Evolutionary conservation across 1,140 invertebrate genomes (phyloP).

Genomic region (Manduca sexta): DNA sequence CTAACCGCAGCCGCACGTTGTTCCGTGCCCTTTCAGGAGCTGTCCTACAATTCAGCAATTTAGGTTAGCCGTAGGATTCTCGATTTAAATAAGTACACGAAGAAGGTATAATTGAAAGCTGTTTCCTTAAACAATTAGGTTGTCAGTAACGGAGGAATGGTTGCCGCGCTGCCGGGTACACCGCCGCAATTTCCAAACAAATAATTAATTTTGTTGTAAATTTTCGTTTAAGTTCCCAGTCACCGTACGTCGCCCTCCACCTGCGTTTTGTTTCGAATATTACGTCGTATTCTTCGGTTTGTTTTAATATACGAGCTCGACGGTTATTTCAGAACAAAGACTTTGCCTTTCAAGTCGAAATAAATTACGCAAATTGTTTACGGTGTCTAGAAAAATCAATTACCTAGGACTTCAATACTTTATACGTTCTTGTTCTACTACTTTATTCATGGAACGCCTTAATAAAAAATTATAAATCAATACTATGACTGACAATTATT

Average conservation of each 20-base stretch:
- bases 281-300: too few relatives aligned
- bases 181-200: constrained; percentile 29
- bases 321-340: too few relatives aligned
- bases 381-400: too few relatives aligned
- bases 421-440: too few relatives aligned
- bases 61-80: constrained; percentile 16
- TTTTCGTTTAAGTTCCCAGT: constrained; percentile 19
- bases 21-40: constrained; percentile 22
- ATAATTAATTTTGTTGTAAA: constrained; percentile 41
- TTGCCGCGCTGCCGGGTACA: constrained; percentile 10
- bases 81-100: constrained; percentile 19
- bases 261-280: constrained; percentile 8
- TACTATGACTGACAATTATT: too few relatives aligned
- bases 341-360: too few relatives aligned
- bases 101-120: constrained; percentile 36
- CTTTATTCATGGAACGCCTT: too few relatives aligned
- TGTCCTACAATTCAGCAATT: constrained; percentile 17
- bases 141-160: constrained; percentile 22
- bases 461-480: too few relatives aligned
- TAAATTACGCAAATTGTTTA: too few relatives aligned
- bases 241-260: constrained; percentile 21
- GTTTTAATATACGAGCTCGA: too few relatives aligned
- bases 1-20: constrained; percentile 27
- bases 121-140: constrained; percentile 39
- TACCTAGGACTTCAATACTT: too few relatives aligned